phyloP scores from a whole-genome alignment of 35 echinoderm and acorn worm genomes.

The Anneissia japonica region DNA sequence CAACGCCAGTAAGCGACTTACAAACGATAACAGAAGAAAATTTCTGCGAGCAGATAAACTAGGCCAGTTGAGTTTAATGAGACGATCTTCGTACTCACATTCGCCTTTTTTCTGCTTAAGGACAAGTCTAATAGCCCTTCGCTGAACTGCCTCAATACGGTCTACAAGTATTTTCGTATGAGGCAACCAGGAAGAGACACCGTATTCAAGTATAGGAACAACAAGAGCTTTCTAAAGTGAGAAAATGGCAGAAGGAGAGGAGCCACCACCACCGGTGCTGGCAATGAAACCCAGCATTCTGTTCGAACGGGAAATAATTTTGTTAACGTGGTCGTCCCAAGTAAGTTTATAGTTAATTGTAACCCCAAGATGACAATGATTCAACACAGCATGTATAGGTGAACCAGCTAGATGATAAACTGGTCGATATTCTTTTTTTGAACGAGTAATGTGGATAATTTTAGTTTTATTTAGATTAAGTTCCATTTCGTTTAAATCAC shows the following conservation, averaged over 20 bases:
- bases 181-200: neutral
- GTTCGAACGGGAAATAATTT: neutral
- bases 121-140: neutral
- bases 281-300: neutral
- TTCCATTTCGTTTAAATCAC: neutral
- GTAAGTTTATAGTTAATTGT: neutral
- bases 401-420: neutral
- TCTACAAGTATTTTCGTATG: neutral
- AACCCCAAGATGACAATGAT: neutral
- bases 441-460: neutral
- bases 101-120: neutral
- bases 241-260: neutral
- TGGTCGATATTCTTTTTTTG: neutral
- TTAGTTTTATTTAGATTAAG: neutral
- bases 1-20: neutral
- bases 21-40: neutral
- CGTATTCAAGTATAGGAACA: neutral
- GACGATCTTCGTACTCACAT: neutral
- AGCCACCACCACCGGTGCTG: neutral
- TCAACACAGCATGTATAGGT: neutral
- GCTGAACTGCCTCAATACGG: neutral
- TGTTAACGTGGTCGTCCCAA: neutral
- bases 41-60: neutral
- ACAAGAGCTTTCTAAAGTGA: neutral
- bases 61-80: neutral